phyloP scores from a whole-genome alignment of 2,888 invertebrate genomes.

The Epistrophella euchroma region DNA sequence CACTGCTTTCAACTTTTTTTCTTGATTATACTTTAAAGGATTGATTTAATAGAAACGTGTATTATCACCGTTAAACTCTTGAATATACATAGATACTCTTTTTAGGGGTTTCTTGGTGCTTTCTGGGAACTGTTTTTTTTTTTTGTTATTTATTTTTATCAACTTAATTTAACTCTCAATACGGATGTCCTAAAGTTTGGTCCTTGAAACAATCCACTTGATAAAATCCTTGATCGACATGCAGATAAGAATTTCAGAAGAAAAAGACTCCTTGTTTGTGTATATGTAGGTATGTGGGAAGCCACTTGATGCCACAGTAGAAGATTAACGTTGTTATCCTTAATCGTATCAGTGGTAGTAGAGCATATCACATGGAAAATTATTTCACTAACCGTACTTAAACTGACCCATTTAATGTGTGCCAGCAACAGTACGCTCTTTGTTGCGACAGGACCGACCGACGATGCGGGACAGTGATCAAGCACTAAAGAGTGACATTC shows the following conservation, averaged over 20 bases:
- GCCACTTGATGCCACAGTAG: conserved; percentile 67
- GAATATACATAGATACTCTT: conserved; percentile 34
- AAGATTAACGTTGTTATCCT: conserved; percentile 65
- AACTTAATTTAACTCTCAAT: conserved; percentile 70
- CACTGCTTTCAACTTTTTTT: conserved; percentile 18
- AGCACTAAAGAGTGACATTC: conserved; percentile 60
- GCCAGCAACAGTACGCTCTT: conserved; percentile 59
- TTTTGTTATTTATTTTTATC: conserved; percentile 18
- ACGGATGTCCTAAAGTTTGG: conserved; percentile 65
- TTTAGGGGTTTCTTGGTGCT: too few relatives aligned
- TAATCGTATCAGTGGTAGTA: conserved; percentile 42
- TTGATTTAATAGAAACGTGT: conserved; percentile 49
- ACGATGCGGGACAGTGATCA: conserved; percentile 56
- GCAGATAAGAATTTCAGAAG: conserved; percentile 43
- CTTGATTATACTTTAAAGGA: conserved; percentile 24
- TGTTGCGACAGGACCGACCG: conserved; percentile 36
- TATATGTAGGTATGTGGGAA: conserved; percentile 25
- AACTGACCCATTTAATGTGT: conserved; percentile 62
- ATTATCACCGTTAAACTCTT: conserved; percentile 50
- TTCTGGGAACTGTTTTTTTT: conserved; percentile 13
- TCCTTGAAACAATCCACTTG: conserved; percentile 57
- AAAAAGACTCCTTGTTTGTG: not conserved
- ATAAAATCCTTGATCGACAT: conserved; percentile 70
- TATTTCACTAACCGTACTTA: conserved; percentile 50
- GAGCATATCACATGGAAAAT: conserved; percentile 42